Percentiles rank a stretch among this genome's conserved stretches.
These are phyloP conservation scores for Parnassius apollo DNA, from an alignment of 2,888 invertebrate genomes.

Conservation along the genomic window DNA sequence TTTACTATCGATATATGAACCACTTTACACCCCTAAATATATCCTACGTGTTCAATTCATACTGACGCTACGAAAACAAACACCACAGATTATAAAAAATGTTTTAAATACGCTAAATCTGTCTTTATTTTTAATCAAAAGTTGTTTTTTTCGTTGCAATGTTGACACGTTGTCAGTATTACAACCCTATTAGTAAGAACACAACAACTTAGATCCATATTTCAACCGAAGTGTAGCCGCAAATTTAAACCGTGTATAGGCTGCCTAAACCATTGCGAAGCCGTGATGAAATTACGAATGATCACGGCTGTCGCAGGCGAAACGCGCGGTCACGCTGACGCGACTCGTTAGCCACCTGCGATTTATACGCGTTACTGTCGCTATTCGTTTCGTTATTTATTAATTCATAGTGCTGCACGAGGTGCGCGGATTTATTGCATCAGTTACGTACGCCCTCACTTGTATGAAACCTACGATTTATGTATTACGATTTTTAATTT, in stretches of 20 bases:
- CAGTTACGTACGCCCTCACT: slow-evolving; percentile 5
- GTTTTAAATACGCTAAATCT: too few species aligned
- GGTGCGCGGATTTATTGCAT: slow-evolving; percentile 17
- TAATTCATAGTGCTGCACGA: slow-evolving; percentile 33
- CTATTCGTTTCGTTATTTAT: slow-evolving; percentile 49
- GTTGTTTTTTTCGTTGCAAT: too few species aligned
- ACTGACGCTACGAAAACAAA: too few species aligned
- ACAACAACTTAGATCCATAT: too few species aligned
- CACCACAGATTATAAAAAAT: too few species aligned
- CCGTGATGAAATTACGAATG: slow-evolving; percentile 43
- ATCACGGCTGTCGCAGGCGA: slow-evolving; percentile 38
- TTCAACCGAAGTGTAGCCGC: slow-evolving; percentile 2
- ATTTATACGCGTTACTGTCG: slow-evolving; percentile 52
- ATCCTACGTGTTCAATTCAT: too few species aligned
- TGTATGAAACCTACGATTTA: slow-evolving; percentile 2
- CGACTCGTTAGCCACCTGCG: slow-evolving; percentile 47
- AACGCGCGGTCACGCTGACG: slow-evolving; percentile 30
- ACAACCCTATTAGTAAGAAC: too few species aligned
- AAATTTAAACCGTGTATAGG: slow-evolving; percentile 6
- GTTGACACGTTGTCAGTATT: too few species aligned
- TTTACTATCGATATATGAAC: too few species aligned
- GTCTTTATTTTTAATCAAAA: too few species aligned
- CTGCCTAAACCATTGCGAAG: slow-evolving; percentile 10
- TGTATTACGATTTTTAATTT: background rate
- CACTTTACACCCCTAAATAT: too few species aligned